Base-by-base conservation (phyloP, 1,140 invertebrate species). In the Telenomus remus region DNA sequence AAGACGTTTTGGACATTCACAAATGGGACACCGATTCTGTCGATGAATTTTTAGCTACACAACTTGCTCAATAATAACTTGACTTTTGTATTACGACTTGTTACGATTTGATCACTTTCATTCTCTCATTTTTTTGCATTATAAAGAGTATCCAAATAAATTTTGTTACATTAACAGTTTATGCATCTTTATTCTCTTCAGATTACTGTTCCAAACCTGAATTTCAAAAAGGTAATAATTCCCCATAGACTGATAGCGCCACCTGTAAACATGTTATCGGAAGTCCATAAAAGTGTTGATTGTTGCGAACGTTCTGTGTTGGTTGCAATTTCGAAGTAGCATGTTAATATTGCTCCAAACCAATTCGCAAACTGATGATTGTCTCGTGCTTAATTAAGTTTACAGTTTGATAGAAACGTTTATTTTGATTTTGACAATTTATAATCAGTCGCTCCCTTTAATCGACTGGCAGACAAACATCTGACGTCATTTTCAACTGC, bases 1-100 rank as follows among this genome's bases (percentile, higher is more conserved):
- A 93, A 85, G 95, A 97, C 82, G 93, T 94, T 47, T 90, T 98
- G 3, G 95, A 96, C 39, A 98, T 98, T 84, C 96, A 97, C 76
- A 97, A 97, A 85, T 99, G 97, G 97, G 95, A 98, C 85, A 98
- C 97, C 5, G 97, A 99, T 82, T 95, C 96, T 9, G 94, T 98
- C 0, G 95, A 97, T 87, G 97, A 98, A 88, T 98, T 98, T 89
- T 91, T 98, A 35, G 93, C 92, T 39, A 95, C 95, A 39, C 94
- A 96, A 91, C 89, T 98, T 66, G 34, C 35, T 0, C 53, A 72
- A 42, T 72, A 9, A 11, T 39, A 2, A 39, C 3, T n/a, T 9
- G 9, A 4, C n/a, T n/a, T 39, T 11, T 11, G 37, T 4, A 3
- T 39, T n/a, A n/a, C 37, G 8, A 39, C 37, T 39, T 39, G 37